Base-by-base conservation (phyloP, 1,140 invertebrate genomes). In the Pomacea maculata region DNA sequence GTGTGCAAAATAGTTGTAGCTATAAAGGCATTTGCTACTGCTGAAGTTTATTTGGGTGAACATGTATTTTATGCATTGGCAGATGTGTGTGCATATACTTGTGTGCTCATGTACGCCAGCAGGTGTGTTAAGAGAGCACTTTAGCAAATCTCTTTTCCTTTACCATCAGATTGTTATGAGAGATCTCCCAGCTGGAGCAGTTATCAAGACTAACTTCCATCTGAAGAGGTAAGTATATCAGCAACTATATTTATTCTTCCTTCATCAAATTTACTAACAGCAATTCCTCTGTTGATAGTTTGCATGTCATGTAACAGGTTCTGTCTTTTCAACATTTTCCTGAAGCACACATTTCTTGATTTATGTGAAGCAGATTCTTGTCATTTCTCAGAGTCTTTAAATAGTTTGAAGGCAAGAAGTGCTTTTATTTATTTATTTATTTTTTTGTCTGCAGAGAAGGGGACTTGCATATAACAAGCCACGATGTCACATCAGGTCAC, bases 221-320 rank as follows among this genome's bases (percentile, higher is more conserved):
- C 73, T 89, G 67, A 86, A 84, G 82, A 88, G 87, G 88, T 89
- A 88, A 86, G 88, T 89, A 25, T 55, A 15, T 52, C 25, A 79
- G 10, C 34, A 57, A 63, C 57, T 45, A 52, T 4, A 52, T 55
- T 74, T 54, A 45, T 54, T 19, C 29, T 10, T 52, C 14, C 70
- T 70, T 55, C 7, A 67, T 52, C 0, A 1, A 29, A 68, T 21
- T 7, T 10, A 11, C 1, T 64, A 45, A 52, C 10, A 21, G 45
- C 64, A 45, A 9, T 72, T 64, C 19, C 29, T 75, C 65, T 72
- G 21, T 25, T 25, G 6, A 34, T 17, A 73, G n/a, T 73, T 11
- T 29, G 7, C 6, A 19, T 2, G 71, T 11, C 29, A 73, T n/a
- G 25, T 29, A 73, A 17, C 11, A 29, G n/a, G 9, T 14, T 1